phyloP scores from a whole-genome alignment of 2,113 vertebrate genomes.

The Procavia capensis region DNA sequence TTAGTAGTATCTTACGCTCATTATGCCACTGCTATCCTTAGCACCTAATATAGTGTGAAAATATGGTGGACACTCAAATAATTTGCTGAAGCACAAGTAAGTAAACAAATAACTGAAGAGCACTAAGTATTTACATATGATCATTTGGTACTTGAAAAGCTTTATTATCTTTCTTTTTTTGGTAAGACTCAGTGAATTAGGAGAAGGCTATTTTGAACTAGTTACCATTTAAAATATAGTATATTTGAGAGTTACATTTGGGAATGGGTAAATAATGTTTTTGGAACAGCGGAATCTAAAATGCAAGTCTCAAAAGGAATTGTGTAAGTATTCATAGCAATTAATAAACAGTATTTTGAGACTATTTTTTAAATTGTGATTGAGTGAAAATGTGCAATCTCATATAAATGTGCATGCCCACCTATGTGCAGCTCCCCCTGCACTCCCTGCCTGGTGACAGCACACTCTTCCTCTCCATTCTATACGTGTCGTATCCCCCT shows the following conservation, averaged over 20 bases:
- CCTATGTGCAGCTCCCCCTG: no score
- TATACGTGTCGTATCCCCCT: no score
- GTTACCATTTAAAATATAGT: neutral
- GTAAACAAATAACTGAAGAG: neutral
- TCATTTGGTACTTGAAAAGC: slow-evolving; percentile 48
- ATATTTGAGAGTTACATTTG: neutral
- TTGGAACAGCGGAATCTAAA: slow-evolving; percentile 21
- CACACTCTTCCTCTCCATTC: no score
- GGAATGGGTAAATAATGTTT: slow-evolving; percentile 35
- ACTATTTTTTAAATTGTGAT: slow-evolving; percentile 41
- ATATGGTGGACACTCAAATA: neutral
- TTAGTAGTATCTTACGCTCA: neutral
- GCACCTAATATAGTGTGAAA: neutral
- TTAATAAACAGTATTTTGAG: slow-evolving; percentile 7
- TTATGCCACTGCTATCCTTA: neutral
- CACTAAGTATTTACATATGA: neutral
- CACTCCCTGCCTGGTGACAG: no score
- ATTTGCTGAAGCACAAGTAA: neutral
- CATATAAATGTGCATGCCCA: no score
- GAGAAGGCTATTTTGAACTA: neutral
- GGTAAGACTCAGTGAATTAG: neutral
- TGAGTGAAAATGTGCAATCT: no score
- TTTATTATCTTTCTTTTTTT: slow-evolving; percentile 29
- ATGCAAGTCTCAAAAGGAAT: neutral
- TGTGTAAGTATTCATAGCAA: slow-evolving; percentile 30